Evolutionary conservation across 1,140 invertebrate genomes (phyloP), one percentile per base, ranked within the genome.

Genomic region (Elysia chlorotica): DNA sequence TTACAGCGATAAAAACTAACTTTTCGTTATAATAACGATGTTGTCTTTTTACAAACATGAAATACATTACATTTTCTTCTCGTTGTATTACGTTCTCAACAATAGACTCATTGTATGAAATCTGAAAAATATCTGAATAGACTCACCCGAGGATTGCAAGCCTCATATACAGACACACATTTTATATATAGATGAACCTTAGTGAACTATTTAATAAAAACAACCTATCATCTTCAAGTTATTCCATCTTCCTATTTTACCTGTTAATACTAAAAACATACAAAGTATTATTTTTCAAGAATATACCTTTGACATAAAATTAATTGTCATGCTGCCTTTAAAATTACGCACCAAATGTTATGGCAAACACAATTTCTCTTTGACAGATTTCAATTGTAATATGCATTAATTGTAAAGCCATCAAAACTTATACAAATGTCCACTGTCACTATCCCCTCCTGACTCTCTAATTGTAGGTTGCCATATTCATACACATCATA

Each of bases 401-500:
- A n/a, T n/a, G n/a, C n/a, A n/a, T n/a, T n/a, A n/a, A n/a, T n/a
- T n/a, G n/a, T n/a, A n/a, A n/a, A n/a, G n/a, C n/a, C n/a, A n/a
- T n/a, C n/a, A n/a, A n/a, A n/a, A n/a, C n/a, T n/a, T n/a, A n/a
- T n/a, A n/a, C n/a, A n/a, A n/a, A n/a, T n/a, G n/a, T n/a, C n/a
- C n/a, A n/a, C n/a, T n/a, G n/a, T n/a, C n/a, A n/a, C n/a, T n/a
- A n/a, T n/a, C n/a, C n/a, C n/a, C n/a, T n/a, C n/a, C n/a, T n/a
- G n/a, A n/a, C n/a, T n/a, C n/a, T n/a, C n/a, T n/a, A 28, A 41
- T 65, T 65, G 28, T 35, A 70, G 67, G 38, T 59, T 70, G 97
- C 95, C 0, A 94, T 99, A 2, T 93, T 93, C 1, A 91, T 95
- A 4, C 97, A 99, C 87, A 89, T 98, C 0, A 87, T 91, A 70